These are phyloP conservation scores for Melieria picta DNA, from an alignment of 2,888 invertebrate species.

Conservation along the genomic window DNA sequence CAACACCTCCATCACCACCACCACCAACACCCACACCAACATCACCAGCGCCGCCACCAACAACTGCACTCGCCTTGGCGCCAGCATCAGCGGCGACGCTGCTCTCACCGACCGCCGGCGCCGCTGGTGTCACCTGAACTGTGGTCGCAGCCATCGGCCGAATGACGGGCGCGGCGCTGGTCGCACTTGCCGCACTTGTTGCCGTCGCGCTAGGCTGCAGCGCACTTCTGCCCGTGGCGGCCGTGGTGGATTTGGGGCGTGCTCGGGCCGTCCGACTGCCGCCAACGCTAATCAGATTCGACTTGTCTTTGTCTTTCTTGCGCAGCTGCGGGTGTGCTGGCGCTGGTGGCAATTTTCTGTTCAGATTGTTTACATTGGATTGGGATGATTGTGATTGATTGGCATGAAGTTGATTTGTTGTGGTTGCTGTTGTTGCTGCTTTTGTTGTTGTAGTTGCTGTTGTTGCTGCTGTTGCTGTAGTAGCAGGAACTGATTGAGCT, in stretches of 20 bases:
- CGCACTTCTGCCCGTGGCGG: background rate
- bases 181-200: constrained; percentile 45
- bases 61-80: constrained; percentile 42
- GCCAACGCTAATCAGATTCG: constrained; percentile 56
- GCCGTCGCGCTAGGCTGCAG: constrained; percentile 50
- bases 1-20: constrained; percentile 36
- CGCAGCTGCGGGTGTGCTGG: constrained; percentile 55
- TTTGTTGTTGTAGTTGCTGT: constrained; percentile 46
- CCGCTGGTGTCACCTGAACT: no score
- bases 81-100: constrained; percentile 11
- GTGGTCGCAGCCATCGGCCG: no score
- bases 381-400: constrained; percentile 56
- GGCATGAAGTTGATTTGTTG: constrained; percentile 56
- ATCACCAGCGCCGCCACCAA: no score
- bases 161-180: no score
- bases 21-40: constrained; percentile 33
- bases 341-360: constrained; percentile 41
- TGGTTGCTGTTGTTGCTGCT: constrained; percentile 60
- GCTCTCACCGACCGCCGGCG: no score
- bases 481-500: constrained; percentile 59
- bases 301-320: constrained; percentile 63
- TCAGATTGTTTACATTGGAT: constrained; percentile 30
- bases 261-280: constrained; percentile 46
- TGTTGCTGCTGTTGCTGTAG: constrained; percentile 46
- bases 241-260: constrained; percentile 52